These are phyloP conservation scores for Trachelipus rathkii DNA, from an alignment of 1,140 invertebrate species.

Conservation along the genomic window DNA sequence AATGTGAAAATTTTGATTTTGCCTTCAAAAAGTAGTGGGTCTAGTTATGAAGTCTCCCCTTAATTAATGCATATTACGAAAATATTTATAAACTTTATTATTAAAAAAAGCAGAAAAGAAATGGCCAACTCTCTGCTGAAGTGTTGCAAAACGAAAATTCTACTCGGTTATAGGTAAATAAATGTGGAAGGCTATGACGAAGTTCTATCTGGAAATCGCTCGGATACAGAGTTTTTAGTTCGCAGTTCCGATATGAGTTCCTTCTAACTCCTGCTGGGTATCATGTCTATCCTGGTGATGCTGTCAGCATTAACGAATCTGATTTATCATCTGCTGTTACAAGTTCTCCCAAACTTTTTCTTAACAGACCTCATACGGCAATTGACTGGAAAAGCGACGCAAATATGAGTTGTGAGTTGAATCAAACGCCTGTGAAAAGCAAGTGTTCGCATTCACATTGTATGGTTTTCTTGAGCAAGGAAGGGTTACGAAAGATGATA, in stretches of 20 bases:
- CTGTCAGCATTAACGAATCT: not conserved
- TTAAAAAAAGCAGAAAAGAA: too few species aligned
- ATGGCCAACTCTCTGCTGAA: too few species aligned
- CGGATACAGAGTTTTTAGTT: not conserved
- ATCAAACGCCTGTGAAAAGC: not conserved
- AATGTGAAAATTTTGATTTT: too few species aligned
- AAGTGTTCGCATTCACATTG: not conserved
- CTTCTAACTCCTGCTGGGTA: not conserved
- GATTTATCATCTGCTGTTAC: not conserved
- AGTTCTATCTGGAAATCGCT: not conserved
- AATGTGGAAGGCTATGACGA: not conserved
- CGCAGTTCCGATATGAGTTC: not conserved
- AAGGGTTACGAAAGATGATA: conserved; percentile 55
- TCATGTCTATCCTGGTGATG: not conserved
- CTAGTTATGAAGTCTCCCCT: too few species aligned
- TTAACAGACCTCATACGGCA: not conserved
- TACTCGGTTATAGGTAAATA: too few species aligned
- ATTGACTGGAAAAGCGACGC: not conserved
- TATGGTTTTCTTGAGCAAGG: not conserved
- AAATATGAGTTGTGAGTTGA: not conserved
- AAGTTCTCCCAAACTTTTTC: not conserved
- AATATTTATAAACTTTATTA: too few species aligned
- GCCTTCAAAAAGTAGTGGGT: too few species aligned
- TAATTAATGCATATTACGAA: too few species aligned
- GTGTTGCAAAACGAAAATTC: too few species aligned